A percentile compares a stretch with the other conserved stretches of the same genome.
Evolutionary conservation across 2,888 invertebrate species (phyloP).

Genomic region (Lepidocyrtinus sp.): DNA sequence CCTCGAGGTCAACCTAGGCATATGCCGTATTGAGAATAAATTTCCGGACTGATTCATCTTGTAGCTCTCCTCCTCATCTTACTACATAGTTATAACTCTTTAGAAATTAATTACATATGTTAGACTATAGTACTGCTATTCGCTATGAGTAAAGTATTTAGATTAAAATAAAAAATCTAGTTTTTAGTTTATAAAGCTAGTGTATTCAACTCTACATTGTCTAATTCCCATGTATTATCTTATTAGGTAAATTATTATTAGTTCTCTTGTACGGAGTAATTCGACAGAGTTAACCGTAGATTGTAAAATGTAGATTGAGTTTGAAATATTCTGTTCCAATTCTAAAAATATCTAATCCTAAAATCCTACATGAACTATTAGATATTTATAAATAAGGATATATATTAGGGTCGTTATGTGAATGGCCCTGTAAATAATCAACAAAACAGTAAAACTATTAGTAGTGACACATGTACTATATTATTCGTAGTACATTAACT

Average conservation of each 20-base stretch:
- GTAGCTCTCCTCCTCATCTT: conserved; percentile 59
- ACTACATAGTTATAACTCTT: conserved; percentile 18
- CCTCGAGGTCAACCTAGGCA: conserved; percentile 69
- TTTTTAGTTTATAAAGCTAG: conserved; percentile 20
- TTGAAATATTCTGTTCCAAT: no score
- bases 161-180: conserved; percentile 20
- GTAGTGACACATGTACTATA: no score
- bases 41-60: conserved; percentile 59
- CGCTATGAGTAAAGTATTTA: conserved; percentile 15
- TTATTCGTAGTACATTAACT: no score
- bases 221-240: background rate
- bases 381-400: no score
- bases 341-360: no score
- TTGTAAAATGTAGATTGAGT: no score
- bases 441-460: no score
- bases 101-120: conserved; percentile 28
- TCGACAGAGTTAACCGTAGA: no score
- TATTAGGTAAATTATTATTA: background rate
- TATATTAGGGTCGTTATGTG: no score
- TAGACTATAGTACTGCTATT: conserved; percentile 24
- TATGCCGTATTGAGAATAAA: conserved; percentile 69
- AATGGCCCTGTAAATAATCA: no score
- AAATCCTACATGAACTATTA: no score
- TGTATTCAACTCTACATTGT: conserved; percentile 3
- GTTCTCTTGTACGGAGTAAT: background rate